Base-by-base conservation (phyloP, 2,888 invertebrate species). In the Agonopterix subpropinquella region DNA sequence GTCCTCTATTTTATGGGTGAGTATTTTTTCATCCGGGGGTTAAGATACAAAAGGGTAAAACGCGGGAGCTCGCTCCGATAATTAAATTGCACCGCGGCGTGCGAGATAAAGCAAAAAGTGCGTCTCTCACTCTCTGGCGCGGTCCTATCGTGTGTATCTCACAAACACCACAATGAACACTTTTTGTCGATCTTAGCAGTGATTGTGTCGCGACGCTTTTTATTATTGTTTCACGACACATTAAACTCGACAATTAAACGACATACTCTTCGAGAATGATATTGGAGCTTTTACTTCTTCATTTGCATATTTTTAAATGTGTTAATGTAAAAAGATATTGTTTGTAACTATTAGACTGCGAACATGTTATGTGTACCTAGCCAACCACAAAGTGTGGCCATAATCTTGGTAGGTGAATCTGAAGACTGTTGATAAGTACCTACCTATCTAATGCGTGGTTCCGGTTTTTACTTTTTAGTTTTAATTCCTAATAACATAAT, bases 1-100 rank as follows among this genome's bases (percentile, higher is more conserved):
- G 86, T 87, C 85, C 83, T 86, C 86, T 87, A 84, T 83, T 86
- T 86, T 87, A 87, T 87, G 87, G 87, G 88, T 84, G 87, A 85
- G 89, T 77, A 86, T 88, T 89, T 88, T 89, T 86, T 87, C 79
- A 81, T 80, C 80, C 78, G 82, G 77, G 89, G 89, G 89, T 83
- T 87, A 89, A 84, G 86, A 86, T 89, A 89, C 89, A 89, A 89
- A 89, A 87, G 89, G 89, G 89, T 89, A 86, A 89, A 89, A 70
- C 82, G 80, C 78, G 81, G 79, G 80, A 77, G 78, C 78, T 65
- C 71, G 76, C 73, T 75, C 55, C 66, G 80, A 84, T 89, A 89
- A 89, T 89, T 89, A 89, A 89, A 89, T 89, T 87, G 89, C 87
- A 85, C 67, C 71, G 73, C 67, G 70, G 63, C 64, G 71, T 56